Evolutionary conservation across 2,888 invertebrate species (phyloP).

Genomic region (Serrognathus titanus): DNA sequence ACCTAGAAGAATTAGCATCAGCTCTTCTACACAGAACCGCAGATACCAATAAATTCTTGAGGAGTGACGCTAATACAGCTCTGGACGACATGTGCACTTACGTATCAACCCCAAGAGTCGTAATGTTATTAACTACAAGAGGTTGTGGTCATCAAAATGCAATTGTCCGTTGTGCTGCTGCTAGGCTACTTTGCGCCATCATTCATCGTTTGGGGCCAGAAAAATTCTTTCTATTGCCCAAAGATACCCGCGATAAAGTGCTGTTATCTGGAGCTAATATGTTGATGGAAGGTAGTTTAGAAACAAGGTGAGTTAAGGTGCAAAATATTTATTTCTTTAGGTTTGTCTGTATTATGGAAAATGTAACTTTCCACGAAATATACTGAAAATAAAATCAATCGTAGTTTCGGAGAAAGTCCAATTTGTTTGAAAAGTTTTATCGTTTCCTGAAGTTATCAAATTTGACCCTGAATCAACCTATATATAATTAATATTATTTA

Average conservation of each 20-base stretch:
- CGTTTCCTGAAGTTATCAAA: too few relatives aligned
- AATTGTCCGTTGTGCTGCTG: constrained; percentile 79
- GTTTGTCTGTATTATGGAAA: neutral
- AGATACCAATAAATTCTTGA: constrained; percentile 89
- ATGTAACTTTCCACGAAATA: neutral
- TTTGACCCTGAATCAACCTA: too few relatives aligned
- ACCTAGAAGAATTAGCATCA: constrained; percentile 80
- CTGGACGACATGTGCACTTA: constrained; percentile 78
- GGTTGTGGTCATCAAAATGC: constrained; percentile 83
- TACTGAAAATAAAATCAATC: neutral
- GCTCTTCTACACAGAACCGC: constrained; percentile 84
- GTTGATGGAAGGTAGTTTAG: constrained; percentile 80
- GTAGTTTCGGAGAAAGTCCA: too few relatives aligned
- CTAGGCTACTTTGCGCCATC: constrained; percentile 70
- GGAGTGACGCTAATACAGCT: constrained; percentile 83
- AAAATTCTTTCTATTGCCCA: constrained; percentile 65
- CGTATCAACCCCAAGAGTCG: constrained; percentile 65
- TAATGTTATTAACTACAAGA: constrained; percentile 63
- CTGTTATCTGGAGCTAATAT: constrained; percentile 79
- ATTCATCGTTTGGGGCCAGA: constrained; percentile 73
- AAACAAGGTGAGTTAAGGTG: constrained; percentile 62
- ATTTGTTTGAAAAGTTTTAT: too few relatives aligned
- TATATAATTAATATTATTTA: too few relatives aligned
- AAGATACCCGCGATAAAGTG: constrained; percentile 76
- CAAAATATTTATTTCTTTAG: neutral